phyloP scores from a whole-genome alignment of 2,797 vertebrate genomes.

The Pachyuromys duprasi region DNA sequence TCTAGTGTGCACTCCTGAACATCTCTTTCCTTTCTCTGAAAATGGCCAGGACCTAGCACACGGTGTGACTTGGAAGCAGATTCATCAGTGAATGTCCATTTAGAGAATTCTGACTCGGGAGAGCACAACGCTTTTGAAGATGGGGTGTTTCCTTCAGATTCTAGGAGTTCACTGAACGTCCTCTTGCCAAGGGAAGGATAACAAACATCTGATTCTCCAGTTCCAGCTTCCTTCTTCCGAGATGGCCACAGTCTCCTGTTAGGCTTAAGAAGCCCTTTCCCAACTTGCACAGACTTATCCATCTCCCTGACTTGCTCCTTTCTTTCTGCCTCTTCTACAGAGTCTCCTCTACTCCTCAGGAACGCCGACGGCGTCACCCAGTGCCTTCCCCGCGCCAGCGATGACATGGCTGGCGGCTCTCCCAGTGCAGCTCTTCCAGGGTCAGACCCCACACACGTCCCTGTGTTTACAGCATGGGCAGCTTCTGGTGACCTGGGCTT shows the following conservation, averaged over 20 bases:
- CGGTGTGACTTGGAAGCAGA: not conserved
- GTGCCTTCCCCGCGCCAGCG: not conserved
- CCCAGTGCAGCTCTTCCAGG: not conserved
- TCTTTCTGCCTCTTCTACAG: not conserved
- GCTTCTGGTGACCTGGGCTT: not conserved
- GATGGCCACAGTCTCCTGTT: accelerated
- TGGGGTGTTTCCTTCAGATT: not conserved
- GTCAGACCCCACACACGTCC: not conserved
- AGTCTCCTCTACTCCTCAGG: not conserved
- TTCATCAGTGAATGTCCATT: not conserved
- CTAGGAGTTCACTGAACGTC: constrained; percentile 15
- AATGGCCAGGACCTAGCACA: not conserved
- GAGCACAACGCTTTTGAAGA: constrained; percentile 16
- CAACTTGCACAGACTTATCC: not conserved
- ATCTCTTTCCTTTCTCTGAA: constrained; percentile 44
- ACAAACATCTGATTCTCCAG: not conserved
- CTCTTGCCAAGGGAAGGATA: not conserved
- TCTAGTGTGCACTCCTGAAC: not conserved
- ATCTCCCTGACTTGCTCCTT: not conserved
- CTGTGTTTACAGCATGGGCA: constrained; percentile 19
- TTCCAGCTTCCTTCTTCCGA: not conserved
- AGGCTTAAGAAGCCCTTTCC: not conserved
- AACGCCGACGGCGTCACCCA: constrained; percentile 28
- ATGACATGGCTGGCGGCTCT: not conserved
- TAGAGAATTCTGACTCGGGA: not conserved